Evolutionary conservation across 2,797 vertebrate genomes (phyloP).

Genomic region (Hyperoplus lanceolatus): DNA sequence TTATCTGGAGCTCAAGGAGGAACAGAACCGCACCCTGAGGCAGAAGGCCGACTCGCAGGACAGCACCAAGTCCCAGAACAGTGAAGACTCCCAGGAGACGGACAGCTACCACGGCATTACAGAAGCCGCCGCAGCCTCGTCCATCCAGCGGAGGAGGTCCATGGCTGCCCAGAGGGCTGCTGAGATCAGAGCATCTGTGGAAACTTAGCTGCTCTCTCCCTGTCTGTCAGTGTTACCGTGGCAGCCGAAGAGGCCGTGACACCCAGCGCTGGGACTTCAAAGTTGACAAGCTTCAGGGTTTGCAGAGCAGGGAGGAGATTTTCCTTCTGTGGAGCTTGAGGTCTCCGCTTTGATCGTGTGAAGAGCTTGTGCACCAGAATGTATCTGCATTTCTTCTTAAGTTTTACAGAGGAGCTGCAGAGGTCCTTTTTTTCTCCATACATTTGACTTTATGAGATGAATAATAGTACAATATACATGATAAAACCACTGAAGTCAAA

Average conservation of each 20-base stretch:
- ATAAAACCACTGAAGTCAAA: constrained; percentile 29
- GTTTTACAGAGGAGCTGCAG: constrained; percentile 39
- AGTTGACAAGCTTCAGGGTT: constrained; percentile 50
- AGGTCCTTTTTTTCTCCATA: constrained; percentile 11
- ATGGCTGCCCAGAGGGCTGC: constrained; percentile 71
- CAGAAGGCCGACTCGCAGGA: constrained; percentile 87
- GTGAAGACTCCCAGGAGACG: constrained; percentile 81
- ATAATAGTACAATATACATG: constrained; percentile 14
- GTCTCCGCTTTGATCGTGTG: constrained; percentile 48
- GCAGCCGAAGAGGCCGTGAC: constrained; percentile 34
- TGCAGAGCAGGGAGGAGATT: constrained; percentile 40
- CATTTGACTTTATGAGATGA: constrained; percentile 44
- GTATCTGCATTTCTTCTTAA: constrained; percentile 34
- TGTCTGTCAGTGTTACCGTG: constrained; percentile 2
- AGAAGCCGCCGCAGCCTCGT: constrained; percentile 51
- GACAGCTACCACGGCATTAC: constrained; percentile 72
- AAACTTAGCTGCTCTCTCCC: constrained; percentile 52
- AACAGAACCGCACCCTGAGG: constrained; percentile 87
- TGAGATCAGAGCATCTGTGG: constrained; percentile 64
- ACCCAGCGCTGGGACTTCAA: constrained; percentile 37
- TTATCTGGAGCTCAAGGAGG: constrained; percentile 94
- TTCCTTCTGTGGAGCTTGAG: constrained; percentile 33
- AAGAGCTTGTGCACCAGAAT: constrained; percentile 43
- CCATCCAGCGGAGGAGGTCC: constrained; percentile 75
- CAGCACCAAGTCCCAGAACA: constrained; percentile 82